Evolutionary conservation across 2,888 invertebrate genomes (phyloP), one percentile per base, ranked within the genome.

Genomic region (Amphiduros pacificus): DNA sequence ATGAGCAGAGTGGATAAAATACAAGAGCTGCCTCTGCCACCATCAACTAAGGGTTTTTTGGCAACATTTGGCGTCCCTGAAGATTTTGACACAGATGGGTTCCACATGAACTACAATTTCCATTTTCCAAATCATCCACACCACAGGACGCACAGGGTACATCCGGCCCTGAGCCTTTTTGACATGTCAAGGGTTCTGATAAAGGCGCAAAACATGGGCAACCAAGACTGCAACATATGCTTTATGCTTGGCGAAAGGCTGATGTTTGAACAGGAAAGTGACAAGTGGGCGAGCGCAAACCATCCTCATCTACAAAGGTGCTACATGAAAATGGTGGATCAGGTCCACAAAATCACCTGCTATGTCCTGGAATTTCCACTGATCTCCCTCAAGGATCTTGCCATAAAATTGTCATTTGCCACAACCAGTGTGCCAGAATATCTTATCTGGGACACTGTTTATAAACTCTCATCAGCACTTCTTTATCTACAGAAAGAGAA

Each of bases 291-390:
- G 9, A 59, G 65, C n/a, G 60, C 74, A 22, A 67, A 65, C 20
- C 78, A 78, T 60, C 64, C 66, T 17, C 73, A 76, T 57, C 61
- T 78, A 9, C 72, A 76, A 73, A 70, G 71, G 44, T 73, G 76
- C 59, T 72, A 70, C 50, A 66, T 75, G 17, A 64, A 67, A 26
- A 72, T 76, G 55, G 27, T 61, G 22, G 74, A 77, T 50, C 64
- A 64, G n/a, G 54, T 57, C n/a, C 44, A 44, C 6, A 44, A 73
- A 31, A 71, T 73, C 44, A 57, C 72, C 27, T 77, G 74, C 59
- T 73, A 74, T 59, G 71, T 77, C 24, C 70, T 77, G 54, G 75
- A 76, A 56, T 73, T 74, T 55, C 77, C 77, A 14, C 65, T 73
- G 9, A 73, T 74, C 22, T 74, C 73, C 24, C 62, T 78, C 24